These are phyloP conservation scores for Trichomalopsis sarcophagae DNA, from an alignment of 1,140 invertebrate genomes.

Conservation along the genomic window DNA sequence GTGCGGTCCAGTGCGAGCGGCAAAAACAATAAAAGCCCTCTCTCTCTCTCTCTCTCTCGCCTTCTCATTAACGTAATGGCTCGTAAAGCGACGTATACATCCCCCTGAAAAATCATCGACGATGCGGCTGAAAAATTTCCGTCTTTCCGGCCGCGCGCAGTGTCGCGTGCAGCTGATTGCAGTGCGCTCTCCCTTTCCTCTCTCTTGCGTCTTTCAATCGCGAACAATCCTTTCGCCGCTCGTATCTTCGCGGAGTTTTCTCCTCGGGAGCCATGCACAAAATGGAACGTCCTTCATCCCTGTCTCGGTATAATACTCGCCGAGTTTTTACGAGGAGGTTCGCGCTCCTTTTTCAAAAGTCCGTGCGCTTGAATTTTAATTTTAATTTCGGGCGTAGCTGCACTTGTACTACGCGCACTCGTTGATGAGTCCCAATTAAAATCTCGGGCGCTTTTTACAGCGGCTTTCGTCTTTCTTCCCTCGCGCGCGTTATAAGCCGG, in stretches of 20 bases:
- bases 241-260: no score
- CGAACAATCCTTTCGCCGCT: no score
- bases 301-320: no score
- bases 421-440: neutral
- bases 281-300: no score
- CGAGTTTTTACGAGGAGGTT: neutral
- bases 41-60: neutral
- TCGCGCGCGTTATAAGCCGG: neutral
- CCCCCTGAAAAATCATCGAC: neutral
- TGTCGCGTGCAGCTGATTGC: conserved; percentile 26
- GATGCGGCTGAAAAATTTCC: no score
- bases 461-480: no score
- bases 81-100: conserved; percentile 9
- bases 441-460: neutral
- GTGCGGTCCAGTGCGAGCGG: neutral
- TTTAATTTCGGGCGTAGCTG: neutral
- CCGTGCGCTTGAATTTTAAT: neutral
- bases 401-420: neutral
- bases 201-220: neutral
- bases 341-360: neutral
- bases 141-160: neutral
- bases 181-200: neutral
- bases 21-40: neutral
- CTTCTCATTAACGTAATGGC: neutral
- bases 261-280: no score